These are phyloP conservation scores for Porites evermanni DNA, from an alignment of 92 coral and sea anemone species.

Conservation along the genomic window DNA sequence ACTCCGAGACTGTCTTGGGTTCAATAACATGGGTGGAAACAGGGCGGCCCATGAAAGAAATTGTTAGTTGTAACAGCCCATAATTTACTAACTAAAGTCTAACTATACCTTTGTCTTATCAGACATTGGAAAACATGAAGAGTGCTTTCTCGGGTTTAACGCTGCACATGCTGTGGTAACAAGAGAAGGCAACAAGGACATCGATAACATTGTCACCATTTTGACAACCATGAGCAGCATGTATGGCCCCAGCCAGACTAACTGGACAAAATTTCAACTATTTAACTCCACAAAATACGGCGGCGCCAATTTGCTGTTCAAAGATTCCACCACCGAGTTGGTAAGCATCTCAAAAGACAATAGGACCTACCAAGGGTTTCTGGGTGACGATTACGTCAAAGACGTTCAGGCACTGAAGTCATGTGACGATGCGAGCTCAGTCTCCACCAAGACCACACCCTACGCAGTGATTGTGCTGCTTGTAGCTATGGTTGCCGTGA, in stretches of 20 bases:
- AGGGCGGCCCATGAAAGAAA: background rate
- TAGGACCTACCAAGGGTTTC: conserved; percentile 22
- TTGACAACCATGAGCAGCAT: background rate
- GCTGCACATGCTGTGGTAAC: conserved; percentile 66
- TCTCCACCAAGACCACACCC: background rate
- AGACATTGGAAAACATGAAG: conserved; percentile 22
- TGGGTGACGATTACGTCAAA: conserved; percentile 23
- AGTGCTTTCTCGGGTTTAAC: conserved; percentile 39
- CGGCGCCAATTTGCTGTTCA: conserved; percentile 45
- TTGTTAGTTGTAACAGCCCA: background rate
- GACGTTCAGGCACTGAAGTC: conserved; percentile 1
- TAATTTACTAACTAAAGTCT: too few relatives aligned
- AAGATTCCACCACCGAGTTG: conserved; percentile 49
- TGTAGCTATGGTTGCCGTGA: background rate
- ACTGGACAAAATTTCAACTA: conserved; percentile 38
- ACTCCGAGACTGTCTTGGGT: too few relatives aligned
- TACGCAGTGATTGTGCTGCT: background rate
- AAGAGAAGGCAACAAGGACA: conserved; percentile 6
- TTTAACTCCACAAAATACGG: conserved; percentile 47
- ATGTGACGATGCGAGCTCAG: background rate
- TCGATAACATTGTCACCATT: background rate
- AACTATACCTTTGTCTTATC: background rate
- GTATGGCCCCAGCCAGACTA: conserved; percentile 21
- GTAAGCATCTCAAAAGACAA: background rate
- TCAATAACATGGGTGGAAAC: too few relatives aligned